Evolutionary conservation across 1,140 invertebrate genomes (phyloP), one percentile per base, ranked within the genome.

Genomic region (Meloidogyne chitwoodi): DNA sequence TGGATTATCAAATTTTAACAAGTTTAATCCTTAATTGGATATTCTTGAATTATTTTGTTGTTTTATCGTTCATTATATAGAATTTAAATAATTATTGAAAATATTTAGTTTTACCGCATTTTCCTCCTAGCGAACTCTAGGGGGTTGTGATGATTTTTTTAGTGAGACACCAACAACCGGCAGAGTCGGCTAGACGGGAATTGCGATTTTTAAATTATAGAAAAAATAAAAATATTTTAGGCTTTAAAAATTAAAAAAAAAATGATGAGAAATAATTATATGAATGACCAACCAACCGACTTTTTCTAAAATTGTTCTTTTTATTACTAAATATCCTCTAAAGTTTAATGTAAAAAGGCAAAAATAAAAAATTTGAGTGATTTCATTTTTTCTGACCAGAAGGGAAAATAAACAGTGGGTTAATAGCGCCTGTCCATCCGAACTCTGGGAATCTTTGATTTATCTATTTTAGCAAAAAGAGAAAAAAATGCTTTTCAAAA

Each of bases 111-210:
- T 67, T 64, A 6, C 64, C 29, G 34, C 31, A 66, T 41, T 65
- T 29, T 65, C 63, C 64, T 31, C 34, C 73, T 75, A 67, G 76
- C 76, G 62, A 77, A 77, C 76, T 77, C 76, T 77, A 77, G 76
- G 74, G 63, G 76, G 76, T 77, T 77, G 76, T 77, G 76, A 77
- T 77, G 76, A 73, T 63, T 34, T 27, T 4, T 44, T 56, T n/a
- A 16, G 14, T 29, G 10, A 38, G 38, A 68, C 76, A 77, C 67
- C 76, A 34, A 77, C 76, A 77, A 77, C 76, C 76, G n/a, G 22
- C 76, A 65, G 76, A 77, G 76, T 73, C 24, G 70, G 56, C 70
- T 31, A 64, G 64, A 73, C 70, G 24, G 10, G 56, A 31, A 27
- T 62, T 61, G 70, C 38, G 56, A 14, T 48, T 62, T 29, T 48